These are phyloP conservation scores for Drosophila hydei DNA, from an alignment of 1,140 invertebrate genomes.

Conservation along the genomic window DNA sequence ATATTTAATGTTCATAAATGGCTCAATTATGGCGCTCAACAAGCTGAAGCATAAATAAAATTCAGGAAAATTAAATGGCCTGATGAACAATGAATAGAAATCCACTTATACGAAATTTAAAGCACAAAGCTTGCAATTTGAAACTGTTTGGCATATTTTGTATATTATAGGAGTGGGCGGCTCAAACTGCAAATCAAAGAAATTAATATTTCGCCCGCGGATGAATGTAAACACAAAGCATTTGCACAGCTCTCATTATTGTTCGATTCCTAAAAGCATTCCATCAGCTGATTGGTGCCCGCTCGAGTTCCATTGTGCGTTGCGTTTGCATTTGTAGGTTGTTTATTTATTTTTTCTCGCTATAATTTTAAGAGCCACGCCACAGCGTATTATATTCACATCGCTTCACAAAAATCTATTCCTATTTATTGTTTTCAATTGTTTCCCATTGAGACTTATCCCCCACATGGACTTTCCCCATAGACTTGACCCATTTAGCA, in stretches of 20 bases:
- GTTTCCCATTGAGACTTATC: conserved; percentile 6
- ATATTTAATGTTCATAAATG: neutral
- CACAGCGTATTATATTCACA: conserved; percentile 32
- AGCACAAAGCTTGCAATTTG: too few species aligned
- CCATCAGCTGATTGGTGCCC: conserved; percentile 73
- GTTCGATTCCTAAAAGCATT: conserved; percentile 71
- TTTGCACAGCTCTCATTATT: conserved; percentile 46
- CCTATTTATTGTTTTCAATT: conserved; percentile 37
- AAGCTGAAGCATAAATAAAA: conserved; percentile 2
- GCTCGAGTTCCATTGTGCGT: conserved; percentile 22
- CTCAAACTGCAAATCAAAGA: neutral
- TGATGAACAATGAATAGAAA: conserved; percentile 17
- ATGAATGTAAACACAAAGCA: too few species aligned
- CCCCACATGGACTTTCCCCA: conserved; percentile 13
- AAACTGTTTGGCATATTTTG: neutral
- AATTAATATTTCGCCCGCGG: too few species aligned
- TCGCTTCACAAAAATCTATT: conserved; percentile 43
- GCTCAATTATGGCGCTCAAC: neutral
- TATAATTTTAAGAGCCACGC: conserved; percentile 15
- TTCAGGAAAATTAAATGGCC: conserved; percentile 6
- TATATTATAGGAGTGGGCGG: too few species aligned
- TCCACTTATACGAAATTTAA: conserved; percentile 8
- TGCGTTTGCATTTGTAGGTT: conserved; percentile 24
- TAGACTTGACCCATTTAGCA: conserved; percentile 44
- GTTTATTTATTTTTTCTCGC: neutral